phyloP scores from a whole-genome alignment of 2,888 invertebrate genomes.

The Nomada fucata region DNA sequence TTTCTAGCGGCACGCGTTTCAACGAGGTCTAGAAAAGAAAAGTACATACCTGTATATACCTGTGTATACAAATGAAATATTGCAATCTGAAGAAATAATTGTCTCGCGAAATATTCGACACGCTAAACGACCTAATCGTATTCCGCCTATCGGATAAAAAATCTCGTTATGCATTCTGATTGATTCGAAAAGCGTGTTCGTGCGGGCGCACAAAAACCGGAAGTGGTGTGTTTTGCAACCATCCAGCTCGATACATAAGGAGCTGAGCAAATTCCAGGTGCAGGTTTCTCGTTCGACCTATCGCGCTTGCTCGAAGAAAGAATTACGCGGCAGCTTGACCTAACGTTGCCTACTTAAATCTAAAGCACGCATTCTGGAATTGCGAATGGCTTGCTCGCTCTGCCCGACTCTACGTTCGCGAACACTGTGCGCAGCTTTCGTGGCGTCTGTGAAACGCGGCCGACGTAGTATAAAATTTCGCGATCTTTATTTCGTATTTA shows the following conservation, averaged over 20 bases:
- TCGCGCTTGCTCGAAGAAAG: neutral
- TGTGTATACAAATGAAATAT: too few species aligned
- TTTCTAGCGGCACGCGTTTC: too few species aligned
- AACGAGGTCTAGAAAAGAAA: too few species aligned
- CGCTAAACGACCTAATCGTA: neutral
- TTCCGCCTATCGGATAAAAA: neutral
- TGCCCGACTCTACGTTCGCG: neutral
- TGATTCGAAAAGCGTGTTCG: neutral
- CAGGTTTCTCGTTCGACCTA: constrained; percentile 13
- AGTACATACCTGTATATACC: too few species aligned
- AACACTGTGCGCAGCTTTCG: neutral
- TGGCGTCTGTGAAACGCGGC: neutral
- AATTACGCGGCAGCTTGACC: neutral
- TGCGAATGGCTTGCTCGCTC: constrained; percentile 1
- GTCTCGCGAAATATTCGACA: too few species aligned
- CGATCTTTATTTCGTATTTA: neutral
- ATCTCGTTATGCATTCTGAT: neutral
- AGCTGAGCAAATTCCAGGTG: constrained; percentile 3
- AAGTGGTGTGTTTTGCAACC: constrained; percentile 1
- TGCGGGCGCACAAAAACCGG: neutral
- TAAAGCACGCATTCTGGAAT: constrained; percentile 22
- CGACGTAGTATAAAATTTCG: neutral
- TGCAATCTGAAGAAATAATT: too few species aligned
- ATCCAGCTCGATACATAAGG: constrained; percentile 4
- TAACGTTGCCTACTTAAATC: constrained; percentile 11